A percentile compares a stretch with the other conserved stretches of the same genome.
These are phyloP conservation scores for Drosophila algonquin DNA, from an alignment of 2,888 invertebrate species.

Conservation along the genomic window DNA sequence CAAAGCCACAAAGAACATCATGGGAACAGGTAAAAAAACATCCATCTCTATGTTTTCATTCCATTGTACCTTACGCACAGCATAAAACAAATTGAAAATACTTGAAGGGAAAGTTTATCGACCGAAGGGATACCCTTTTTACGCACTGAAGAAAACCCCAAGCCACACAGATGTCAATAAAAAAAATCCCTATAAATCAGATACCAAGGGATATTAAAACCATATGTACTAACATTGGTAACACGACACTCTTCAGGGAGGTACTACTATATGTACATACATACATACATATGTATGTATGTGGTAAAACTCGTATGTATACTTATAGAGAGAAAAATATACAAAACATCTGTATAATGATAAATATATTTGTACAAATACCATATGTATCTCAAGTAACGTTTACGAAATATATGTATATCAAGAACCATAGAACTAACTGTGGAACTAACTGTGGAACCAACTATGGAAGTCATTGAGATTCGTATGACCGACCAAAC, in stretches of 20 bases:
- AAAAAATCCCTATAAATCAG: not conserved
- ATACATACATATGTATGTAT: not conserved
- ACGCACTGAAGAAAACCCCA: no score
- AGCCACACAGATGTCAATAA: no score
- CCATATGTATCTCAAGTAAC: not conserved
- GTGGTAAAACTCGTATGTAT: no score
- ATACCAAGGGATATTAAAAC: not conserved
- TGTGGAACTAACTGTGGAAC: not conserved
- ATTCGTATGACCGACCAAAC: no score
- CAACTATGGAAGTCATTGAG: no score
- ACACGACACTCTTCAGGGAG: not conserved
- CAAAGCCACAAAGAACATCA: slow-evolving; percentile 37
- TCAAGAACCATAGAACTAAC: not conserved
- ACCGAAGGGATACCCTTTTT: not conserved
- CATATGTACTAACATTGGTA: not conserved
- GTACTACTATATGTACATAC: no score
- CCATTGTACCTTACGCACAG: slow-evolving; percentile 10
- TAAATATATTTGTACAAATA: not conserved
- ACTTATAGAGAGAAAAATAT: no score
- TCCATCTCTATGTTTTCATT: slow-evolving; percentile 53
- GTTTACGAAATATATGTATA: not conserved
- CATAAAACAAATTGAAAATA: not conserved
- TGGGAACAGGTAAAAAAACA: slow-evolving; percentile 63
- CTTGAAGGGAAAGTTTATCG: not conserved
- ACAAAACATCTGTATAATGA: not conserved